Conservation (phyloP, 2,113 vertebrate genomes). For the Mobula birostris region DNA sequence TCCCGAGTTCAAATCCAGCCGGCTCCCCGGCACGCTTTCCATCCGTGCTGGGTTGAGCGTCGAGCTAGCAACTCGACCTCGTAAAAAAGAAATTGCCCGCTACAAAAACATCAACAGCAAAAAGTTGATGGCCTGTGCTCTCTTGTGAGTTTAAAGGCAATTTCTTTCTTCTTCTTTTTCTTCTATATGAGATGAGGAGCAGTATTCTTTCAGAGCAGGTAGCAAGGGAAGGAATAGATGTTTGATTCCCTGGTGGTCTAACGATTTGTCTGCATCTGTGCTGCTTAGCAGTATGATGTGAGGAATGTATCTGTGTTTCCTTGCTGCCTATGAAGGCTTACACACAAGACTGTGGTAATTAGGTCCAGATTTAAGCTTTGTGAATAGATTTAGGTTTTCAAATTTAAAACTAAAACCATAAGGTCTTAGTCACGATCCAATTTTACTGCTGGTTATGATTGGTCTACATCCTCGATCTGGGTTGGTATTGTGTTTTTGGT, state of each 20-base stretch:
- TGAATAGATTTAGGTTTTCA: neutral
- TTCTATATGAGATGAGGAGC: neutral
- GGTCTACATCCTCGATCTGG: neutral
- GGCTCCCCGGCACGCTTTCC: too few species aligned
- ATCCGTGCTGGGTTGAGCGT: too few species aligned
- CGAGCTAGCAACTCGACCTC: too few species aligned
- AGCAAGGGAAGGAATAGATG: neutral
- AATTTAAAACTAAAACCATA: conserved; percentile 23
- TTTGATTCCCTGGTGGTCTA: neutral
- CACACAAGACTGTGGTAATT: conserved; percentile 11
- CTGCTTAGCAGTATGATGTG: neutral
- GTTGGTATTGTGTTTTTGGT: neutral
- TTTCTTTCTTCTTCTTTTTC: too few species aligned
- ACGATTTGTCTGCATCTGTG: neutral
- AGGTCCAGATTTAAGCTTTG: conserved; percentile 5
- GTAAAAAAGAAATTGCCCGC: too few species aligned
- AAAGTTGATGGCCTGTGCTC: too few species aligned
- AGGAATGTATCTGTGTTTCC: neutral
- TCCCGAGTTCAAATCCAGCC: too few species aligned
- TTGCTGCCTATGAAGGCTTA: conserved; percentile 19
- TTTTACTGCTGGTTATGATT: neutral
- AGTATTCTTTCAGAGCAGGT: neutral
- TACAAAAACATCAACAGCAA: too few species aligned
- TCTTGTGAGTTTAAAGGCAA: too few species aligned
- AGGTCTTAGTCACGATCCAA: neutral